Conservation (phyloP, 1,140 invertebrate species). For the Drosophila saltans region DNA sequence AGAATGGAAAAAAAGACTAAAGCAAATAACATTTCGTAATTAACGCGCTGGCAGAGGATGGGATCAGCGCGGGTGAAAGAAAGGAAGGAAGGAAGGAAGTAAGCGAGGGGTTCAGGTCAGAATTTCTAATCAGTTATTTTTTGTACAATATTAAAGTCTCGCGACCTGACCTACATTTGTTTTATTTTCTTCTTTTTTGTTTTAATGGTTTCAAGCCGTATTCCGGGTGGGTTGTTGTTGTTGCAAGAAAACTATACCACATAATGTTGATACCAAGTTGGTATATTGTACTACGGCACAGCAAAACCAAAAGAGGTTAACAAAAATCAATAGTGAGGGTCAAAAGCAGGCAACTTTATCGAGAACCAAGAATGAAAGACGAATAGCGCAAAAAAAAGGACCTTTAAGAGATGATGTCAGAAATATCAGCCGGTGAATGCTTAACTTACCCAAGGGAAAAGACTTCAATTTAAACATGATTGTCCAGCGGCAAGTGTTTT, state of each 20-base stretch:
- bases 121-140: constrained; percentile 10
- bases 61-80: too few species aligned
- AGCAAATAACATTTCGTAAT: background rate
- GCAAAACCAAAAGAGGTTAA: background rate
- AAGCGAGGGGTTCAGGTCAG: background rate
- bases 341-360: constrained; percentile 9
- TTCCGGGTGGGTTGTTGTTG: background rate
- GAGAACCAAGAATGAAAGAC: background rate
- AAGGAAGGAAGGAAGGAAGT: too few species aligned
- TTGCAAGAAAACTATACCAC: background rate
- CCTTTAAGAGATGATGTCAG: background rate
- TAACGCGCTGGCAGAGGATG: background rate
- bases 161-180: background rate
- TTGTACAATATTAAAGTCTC: constrained; percentile 7
- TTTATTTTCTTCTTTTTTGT: background rate
- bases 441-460: too few species aligned
- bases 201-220: background rate
- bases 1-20: background rate
- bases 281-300: background rate
- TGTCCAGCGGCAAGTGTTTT: too few species aligned
- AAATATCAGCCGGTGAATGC: background rate
- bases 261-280: background rate
- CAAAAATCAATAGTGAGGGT: constrained; percentile 11
- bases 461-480: too few species aligned
- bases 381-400: background rate